A percentile compares a stretch with the other conserved stretches of the same genome.
These are phyloP conservation scores for Trichacis sp. DNA, from an alignment of 2,888 invertebrate genomes.

Conservation along the genomic window DNA sequence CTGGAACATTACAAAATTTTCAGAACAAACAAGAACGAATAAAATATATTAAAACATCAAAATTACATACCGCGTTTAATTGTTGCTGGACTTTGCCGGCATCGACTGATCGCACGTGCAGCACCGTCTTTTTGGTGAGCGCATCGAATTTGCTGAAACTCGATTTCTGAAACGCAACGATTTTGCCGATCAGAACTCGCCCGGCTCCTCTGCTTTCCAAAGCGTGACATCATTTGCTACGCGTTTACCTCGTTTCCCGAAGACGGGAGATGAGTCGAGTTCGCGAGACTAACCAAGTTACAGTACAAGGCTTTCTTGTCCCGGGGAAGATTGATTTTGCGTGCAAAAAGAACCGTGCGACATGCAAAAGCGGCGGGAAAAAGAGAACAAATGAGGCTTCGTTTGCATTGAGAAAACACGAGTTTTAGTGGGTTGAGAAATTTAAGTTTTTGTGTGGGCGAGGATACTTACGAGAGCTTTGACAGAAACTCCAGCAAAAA, in stretches of 20 bases:
- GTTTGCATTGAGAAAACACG: no score
- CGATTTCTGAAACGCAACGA: slow-evolving; percentile 75
- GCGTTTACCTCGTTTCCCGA: slow-evolving; percentile 40
- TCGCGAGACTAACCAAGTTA: slow-evolving; percentile 66
- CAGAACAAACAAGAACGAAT: no score
- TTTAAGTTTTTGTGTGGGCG: no score
- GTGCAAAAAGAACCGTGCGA: slow-evolving; percentile 19
- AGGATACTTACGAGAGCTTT: slow-evolving; percentile 76
- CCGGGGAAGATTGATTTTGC: no score
- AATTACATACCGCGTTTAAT: slow-evolving; percentile 75
- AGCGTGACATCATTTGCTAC: neutral
- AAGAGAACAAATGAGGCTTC: no score
- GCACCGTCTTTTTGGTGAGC: slow-evolving; percentile 76
- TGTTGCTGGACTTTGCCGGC: slow-evolving; percentile 77
- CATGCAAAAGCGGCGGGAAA: neutral
- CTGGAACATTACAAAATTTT: no score
- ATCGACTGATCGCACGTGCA: slow-evolving; percentile 78
- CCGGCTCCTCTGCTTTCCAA: slow-evolving; percentile 39
- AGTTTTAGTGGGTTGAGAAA: no score
- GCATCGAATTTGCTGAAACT: slow-evolving; percentile 84
- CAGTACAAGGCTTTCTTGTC: slow-evolving; percentile 66
- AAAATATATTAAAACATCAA: no score
- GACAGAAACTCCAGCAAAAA: slow-evolving; percentile 74
- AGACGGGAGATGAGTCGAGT: slow-evolving; percentile 29
- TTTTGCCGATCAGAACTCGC: no score